Base-by-base conservation (phyloP, 1,140 invertebrate species). In the Bombus affinis region DNA sequence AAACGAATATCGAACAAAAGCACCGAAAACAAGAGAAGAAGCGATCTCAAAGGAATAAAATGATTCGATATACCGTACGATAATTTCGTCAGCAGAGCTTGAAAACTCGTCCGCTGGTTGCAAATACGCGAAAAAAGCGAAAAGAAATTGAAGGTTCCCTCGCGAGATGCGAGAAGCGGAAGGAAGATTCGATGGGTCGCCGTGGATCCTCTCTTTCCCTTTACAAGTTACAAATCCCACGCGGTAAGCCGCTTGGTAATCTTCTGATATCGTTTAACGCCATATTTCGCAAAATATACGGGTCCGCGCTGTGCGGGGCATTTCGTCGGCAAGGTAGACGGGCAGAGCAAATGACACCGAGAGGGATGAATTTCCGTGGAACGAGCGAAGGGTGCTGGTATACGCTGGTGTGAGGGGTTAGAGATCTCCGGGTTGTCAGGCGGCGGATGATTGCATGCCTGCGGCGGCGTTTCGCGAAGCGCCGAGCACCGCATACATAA, bases 391-490 rank as follows among this genome's bases (percentile, higher is more conserved):
- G 86, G 72, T 85, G 83, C 86, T 86, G 88, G 85, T 86, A 88
- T 71, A 76, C 68, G 66, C 18, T 70, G 87, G 83, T 85, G 85
- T 71, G 83, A 88, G 90, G 80, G 86, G 86, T 91, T 88, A 87
- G 89, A 89, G 88, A 83, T 89, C 85, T 87, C 88, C 72, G 88
- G 85, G 88, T 90, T 91, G 89, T 88, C 79, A 87, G 87, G 75
- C 86, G 86, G 91, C 86, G 89, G 89, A 92, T 89, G 92, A 92
- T 92, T 92, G 92, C 91, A 86, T 71, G 91, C 92, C 91, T 86
- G 88, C 90, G 90, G 89, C 89, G 81, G 88, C 86, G 90, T 37
- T 91, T 91, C 87, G 89, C 86, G 88, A 92, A 89, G 83, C 90
- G 86, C 66, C 86, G 86, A 81, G 72, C 86, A 89, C 85, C 77